These are phyloP conservation scores for Diphyllodes magnificus DNA, from an alignment of 2,113 vertebrate species.

Conservation along the genomic window DNA sequence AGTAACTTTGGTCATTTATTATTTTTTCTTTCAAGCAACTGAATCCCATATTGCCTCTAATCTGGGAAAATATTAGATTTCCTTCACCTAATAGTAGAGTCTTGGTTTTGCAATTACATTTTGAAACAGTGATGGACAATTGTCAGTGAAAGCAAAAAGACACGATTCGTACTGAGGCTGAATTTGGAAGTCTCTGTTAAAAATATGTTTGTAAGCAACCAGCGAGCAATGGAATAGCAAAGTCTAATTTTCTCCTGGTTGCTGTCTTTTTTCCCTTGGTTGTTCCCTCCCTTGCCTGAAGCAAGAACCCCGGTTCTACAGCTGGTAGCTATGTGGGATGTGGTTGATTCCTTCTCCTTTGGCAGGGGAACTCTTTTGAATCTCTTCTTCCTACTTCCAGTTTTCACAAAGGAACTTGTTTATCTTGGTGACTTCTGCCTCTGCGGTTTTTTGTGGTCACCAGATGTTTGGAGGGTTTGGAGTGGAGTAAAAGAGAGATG, in stretches of 20 bases:
- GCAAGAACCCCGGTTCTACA: neutral
- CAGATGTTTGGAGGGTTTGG: neutral
- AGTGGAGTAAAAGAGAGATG: neutral
- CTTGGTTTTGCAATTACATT: slow-evolving; percentile 7
- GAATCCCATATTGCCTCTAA: slow-evolving; percentile 17
- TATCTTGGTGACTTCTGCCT: neutral
- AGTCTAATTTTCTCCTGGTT: neutral
- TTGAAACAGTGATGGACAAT: neutral
- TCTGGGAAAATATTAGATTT: slow-evolving; percentile 35
- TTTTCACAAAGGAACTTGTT: neutral
- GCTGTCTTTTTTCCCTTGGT: neutral
- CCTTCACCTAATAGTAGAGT: neutral
- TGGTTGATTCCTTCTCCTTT: neutral
- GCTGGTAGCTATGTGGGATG: neutral
- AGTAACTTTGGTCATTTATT: neutral
- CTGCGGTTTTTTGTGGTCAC: neutral
- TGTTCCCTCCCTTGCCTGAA: neutral
- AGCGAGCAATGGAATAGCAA: neutral
- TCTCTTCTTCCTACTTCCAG: neutral
- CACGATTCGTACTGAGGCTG: neutral
- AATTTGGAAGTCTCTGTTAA: neutral
- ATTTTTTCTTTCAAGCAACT: neutral
- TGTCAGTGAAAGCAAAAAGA: neutral
- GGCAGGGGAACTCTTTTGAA: neutral
- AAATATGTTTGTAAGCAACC: neutral